Evolutionary conservation across 1,140 invertebrate genomes (phyloP).

Genomic region (Lysiphlebus fabarum): DNA sequence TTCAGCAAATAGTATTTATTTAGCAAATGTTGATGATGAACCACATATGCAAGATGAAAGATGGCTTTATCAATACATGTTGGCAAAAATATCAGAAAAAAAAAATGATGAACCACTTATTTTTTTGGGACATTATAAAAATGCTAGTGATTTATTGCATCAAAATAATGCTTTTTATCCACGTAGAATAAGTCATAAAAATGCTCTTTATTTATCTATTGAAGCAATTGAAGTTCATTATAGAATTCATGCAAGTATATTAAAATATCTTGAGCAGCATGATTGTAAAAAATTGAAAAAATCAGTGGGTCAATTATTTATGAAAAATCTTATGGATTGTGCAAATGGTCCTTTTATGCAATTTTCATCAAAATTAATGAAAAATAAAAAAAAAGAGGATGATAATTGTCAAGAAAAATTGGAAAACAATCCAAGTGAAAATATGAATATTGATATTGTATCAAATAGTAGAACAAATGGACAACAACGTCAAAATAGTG

Average conservation of each 20-base stretch:
- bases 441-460: not conserved
- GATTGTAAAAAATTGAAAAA: slow-evolving; percentile 54
- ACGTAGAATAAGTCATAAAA: slow-evolving; percentile 78
- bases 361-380: slow-evolving; percentile 47
- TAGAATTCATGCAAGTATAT: slow-evolving; percentile 77
- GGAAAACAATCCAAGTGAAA: not conserved
- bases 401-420: slow-evolving; percentile 17
- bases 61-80: slow-evolving; percentile 90
- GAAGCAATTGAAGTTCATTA: slow-evolving; percentile 86
- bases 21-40: slow-evolving; percentile 42
- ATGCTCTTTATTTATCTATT: slow-evolving; percentile 78
- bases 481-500: slow-evolving; percentile 32
- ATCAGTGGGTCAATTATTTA: slow-evolving; percentile 43
- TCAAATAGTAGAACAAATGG: slow-evolving; percentile 19
- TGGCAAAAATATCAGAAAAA: slow-evolving; percentile 89
- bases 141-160: slow-evolving; percentile 70
- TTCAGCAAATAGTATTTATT: slow-evolving; percentile 63
- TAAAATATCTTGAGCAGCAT: slow-evolving; percentile 79
- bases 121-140: slow-evolving; percentile 76
- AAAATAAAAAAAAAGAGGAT: slow-evolving; percentile 33
- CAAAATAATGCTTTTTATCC: slow-evolving; percentile 83
- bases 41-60: slow-evolving; percentile 67
- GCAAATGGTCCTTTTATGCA: slow-evolving; percentile 50
- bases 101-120: slow-evolving; percentile 67
- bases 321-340: slow-evolving; percentile 45